Base-by-base conservation (phyloP, 2,888 invertebrate genomes). In the Chesias legatella region DNA sequence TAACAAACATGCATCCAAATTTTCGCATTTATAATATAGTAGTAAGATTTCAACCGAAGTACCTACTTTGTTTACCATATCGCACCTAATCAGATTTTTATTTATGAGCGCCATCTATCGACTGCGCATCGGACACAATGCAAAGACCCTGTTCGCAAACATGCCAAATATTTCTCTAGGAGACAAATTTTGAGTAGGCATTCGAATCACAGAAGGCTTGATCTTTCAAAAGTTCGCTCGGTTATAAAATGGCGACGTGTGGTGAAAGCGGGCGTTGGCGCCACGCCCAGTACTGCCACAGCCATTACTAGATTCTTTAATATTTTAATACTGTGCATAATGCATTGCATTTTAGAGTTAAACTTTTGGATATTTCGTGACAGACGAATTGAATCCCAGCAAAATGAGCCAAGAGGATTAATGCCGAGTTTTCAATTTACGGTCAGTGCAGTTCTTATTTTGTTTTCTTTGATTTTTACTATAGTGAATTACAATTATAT, bases 261-360 rank as follows among this genome's bases (percentile, higher is more conserved):
- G 66, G 63, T 53, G 58, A 63, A 61, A 66, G 57, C 60, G 42
- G 34, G 41, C 51, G 67, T 69, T 75, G 78, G 78, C 77, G 56
- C 39, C 31, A 51, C 62, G 73, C 75, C 76, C 73, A 58, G 56
- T 42, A 48, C 52, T 53, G 54, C 63, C 56, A 43, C 63, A 45
- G 54, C 68, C 63, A 68, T 70, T 70, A 68, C 67, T 63, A 63
- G 59, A 72, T 75, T 71, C 72, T 77, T 77, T 77, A 77, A 79
- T 77, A 79, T 74, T 76, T 78, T 78, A 78, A 79, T 77, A 73
- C 70, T 61, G 58, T 73, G 75, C 70, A 78, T 77, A 66, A 76
- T 78, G 71, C 76, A 77, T 73, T 42, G 64, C 70, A 67, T 69
- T 70, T 71, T 65, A 66, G 53, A 62, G 66, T 53, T 56, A 41